Base-by-base conservation (phyloP, 2,888 invertebrate species). In the Gerris lacustris region DNA sequence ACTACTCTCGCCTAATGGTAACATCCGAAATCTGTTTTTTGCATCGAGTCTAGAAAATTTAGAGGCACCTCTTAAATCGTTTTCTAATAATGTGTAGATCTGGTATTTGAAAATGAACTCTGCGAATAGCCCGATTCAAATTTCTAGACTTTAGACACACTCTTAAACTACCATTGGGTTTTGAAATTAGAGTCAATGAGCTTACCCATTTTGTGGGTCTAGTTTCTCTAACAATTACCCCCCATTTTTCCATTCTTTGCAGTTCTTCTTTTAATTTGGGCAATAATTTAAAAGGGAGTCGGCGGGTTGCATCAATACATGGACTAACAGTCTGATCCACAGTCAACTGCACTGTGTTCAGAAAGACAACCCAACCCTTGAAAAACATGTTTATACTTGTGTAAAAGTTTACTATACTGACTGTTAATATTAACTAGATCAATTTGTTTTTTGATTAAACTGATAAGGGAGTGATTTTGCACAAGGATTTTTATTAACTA, bases 1-100 rank as follows among this genome's bases (percentile, higher is more conserved):
- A 31, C 69, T 69, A 2, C 6, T 43, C n/a, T 69, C 69, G 55
- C 6, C 63, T 31, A 69, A 31, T 11, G 62, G 69, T 15, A 69
- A n/a, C 5, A 63, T 44, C 69, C 69, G 55, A 69, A 69, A 69
- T n/a, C 69, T 62, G 2, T 55, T 63, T 31, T 69, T 62, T n/a
- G 69, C 69, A 69, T 69, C 69, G 11, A 69, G 63, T 31, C 43
- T 69, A 9, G 43, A 69, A 63, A 69, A 69, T 31, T 63, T 69
- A 18, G 4, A 6, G 43, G 69, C 62, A 63, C 69, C 69, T 31
- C 63, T 15, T 43, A 69, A 15, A 17, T 63, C 31, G 5, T 55
- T n/a, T 15, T 18, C 43, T 43, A 18, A 69, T 63, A 6, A 44
- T 44, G 15, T 62, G 31, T 44, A 69, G 15, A 43, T 18, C 63